These are phyloP conservation scores for Pogoniulus pusillus DNA, from an alignment of 2,797 vertebrate genomes.

Conservation along the genomic window DNA sequence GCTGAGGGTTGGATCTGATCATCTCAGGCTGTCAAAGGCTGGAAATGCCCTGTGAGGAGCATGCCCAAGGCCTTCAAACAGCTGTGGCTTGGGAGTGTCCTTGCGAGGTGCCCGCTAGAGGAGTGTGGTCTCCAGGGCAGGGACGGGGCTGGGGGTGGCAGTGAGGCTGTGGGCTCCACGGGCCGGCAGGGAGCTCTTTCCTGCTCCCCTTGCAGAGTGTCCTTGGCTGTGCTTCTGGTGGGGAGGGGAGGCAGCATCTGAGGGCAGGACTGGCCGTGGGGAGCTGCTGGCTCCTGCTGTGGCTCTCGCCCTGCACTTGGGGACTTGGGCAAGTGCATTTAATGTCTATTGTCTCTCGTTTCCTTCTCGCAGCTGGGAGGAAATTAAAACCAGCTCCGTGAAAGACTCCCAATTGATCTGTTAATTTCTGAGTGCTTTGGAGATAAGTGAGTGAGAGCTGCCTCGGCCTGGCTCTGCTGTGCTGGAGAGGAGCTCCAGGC, in stretches of 20 bases:
- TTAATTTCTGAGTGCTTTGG: slow-evolving; percentile 64
- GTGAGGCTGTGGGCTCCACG: background rate
- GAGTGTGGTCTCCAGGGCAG: background rate
- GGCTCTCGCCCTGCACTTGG: background rate
- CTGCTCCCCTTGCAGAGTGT: background rate
- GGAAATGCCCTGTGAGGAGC: background rate
- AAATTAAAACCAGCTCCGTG: slow-evolving; percentile 59
- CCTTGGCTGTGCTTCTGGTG: slow-evolving; percentile 29
- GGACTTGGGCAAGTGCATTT: slow-evolving; percentile 52
- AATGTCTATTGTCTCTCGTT: slow-evolving; percentile 55
- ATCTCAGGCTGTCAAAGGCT: background rate
- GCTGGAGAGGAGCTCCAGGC: too few species aligned
- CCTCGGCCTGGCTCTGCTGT: too few species aligned
- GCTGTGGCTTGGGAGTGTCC: background rate
- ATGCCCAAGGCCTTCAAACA: background rate
- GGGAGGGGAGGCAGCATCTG: slow-evolving; percentile 1
- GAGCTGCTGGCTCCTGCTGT: background rate
- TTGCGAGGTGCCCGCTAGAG: background rate
- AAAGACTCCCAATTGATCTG: slow-evolving; percentile 65
- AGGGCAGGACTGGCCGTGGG: background rate
- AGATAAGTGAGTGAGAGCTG: background rate
- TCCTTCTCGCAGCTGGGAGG: slow-evolving; percentile 42
- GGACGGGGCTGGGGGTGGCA: background rate
- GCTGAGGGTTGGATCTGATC: too few species aligned
- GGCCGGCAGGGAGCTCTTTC: background rate